Conservation (phyloP, 2,888 invertebrate species). For the Hololepta plana region DNA sequence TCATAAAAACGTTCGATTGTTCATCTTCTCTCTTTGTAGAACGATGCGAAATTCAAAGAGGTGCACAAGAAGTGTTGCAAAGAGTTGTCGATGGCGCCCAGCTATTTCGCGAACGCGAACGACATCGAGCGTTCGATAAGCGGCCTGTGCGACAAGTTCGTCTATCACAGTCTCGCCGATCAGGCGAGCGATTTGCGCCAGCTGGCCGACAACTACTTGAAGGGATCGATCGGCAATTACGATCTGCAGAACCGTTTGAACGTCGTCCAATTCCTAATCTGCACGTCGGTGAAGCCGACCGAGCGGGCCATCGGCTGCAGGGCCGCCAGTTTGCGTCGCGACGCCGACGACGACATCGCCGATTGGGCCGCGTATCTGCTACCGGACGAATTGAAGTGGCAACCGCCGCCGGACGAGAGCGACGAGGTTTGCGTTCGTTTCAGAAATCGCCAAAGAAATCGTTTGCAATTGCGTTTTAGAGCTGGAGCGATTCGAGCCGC, state of each 20-base stretch:
- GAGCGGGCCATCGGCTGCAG: slow-evolving; percentile 18
- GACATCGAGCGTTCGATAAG: slow-evolving; percentile 19
- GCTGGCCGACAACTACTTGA: slow-evolving; percentile 17
- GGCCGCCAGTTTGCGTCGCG: slow-evolving; percentile 12
- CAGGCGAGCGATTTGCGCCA: slow-evolving; percentile 18
- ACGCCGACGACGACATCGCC: slow-evolving; percentile 24
- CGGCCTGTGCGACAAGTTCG: slow-evolving; percentile 22
- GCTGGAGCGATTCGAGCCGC: too few relatives aligned
- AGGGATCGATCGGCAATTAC: slow-evolving; percentile 12
- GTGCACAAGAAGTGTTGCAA: too few relatives aligned
- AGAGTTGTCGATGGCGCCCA: too few relatives aligned
- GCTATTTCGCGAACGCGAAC: slow-evolving; percentile 16
- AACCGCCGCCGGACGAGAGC: slow-evolving; percentile 18
- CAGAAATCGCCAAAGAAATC: too few relatives aligned
- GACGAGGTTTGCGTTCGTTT: too few relatives aligned
- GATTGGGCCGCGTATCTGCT: slow-evolving; percentile 31
- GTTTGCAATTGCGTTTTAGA: too few relatives aligned
- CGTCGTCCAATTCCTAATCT: slow-evolving; percentile 20
- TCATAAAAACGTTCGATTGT: too few relatives aligned
- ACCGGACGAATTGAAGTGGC: slow-evolving; percentile 26
- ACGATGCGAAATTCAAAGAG: too few relatives aligned
- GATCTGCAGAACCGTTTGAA: slow-evolving; percentile 16
- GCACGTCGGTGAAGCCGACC: slow-evolving; percentile 22
- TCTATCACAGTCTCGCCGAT: slow-evolving; percentile 20
- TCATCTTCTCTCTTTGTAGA: too few relatives aligned